Conservation (phyloP, 2,797 vertebrate species). For the Labeo calbasu region DNA sequence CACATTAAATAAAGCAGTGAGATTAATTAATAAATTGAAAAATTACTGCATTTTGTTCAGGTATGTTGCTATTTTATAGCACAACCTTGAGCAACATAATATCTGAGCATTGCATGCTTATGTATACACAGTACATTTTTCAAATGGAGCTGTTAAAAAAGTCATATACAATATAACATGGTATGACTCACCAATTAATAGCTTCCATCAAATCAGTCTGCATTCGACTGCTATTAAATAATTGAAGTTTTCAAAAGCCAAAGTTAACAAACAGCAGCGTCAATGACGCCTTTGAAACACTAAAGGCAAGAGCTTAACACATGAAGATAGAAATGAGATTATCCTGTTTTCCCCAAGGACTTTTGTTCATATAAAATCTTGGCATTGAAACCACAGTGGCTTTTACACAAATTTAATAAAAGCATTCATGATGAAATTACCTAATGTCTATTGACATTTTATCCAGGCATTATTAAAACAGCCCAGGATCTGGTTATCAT, state of each 20-base stretch:
- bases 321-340: conserved; percentile 78
- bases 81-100: background rate
- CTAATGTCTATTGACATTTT: conserved; percentile 83
- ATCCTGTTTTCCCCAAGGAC: conserved; percentile 77
- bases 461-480: conserved; percentile 78
- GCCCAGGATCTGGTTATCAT: conserved; percentile 71
- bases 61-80: background rate
- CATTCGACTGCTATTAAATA: background rate
- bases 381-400: conserved; percentile 76
- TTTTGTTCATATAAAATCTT: conserved; percentile 81
- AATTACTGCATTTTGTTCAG: background rate
- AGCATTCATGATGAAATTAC: conserved; percentile 81
- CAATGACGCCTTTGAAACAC: conserved; percentile 66
- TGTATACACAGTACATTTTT: background rate
- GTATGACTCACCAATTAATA: background rate
- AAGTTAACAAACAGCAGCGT: conserved; percentile 53
- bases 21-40: background rate
- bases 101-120: background rate
- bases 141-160: background rate
- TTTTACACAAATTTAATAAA: conserved; percentile 85
- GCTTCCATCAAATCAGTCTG: background rate
- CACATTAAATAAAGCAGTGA: background rate
- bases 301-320: conserved; percentile 66
- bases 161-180: background rate
- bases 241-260: background rate